A percentile compares a stretch with the other conserved stretches of the same genome.
Conservation (phyloP, 2,797 vertebrate species). For the Takifugu rubripes region DNA sequence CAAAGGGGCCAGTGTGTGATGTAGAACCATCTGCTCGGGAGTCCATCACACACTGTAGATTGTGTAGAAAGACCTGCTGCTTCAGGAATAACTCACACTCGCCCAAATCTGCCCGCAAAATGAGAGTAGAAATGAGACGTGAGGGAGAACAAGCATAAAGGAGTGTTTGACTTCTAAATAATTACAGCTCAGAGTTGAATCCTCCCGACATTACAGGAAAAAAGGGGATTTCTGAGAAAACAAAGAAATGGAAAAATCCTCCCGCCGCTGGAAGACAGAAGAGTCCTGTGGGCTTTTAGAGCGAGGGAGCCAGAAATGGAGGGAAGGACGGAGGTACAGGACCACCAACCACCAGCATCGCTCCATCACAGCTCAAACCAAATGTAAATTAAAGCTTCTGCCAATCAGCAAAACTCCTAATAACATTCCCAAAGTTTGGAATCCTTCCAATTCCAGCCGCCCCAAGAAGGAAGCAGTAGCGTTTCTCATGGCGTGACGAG, state of each 20-base stretch:
- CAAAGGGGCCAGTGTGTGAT: conserved; percentile 26
- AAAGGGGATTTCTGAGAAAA: conserved; percentile 21
- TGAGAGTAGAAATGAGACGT: not conserved
- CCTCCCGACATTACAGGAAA: conserved; percentile 6
- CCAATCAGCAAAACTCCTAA: conserved; percentile 1
- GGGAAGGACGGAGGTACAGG: conserved; percentile 1
- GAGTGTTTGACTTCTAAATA: conserved; percentile 26
- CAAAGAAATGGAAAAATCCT: conserved; percentile 8
- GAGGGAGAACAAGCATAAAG: conserved; percentile 18
- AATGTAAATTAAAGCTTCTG: too few relatives aligned
- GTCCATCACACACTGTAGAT: conserved; percentile 17
- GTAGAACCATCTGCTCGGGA: conserved; percentile 51
- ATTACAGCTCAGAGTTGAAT: conserved; percentile 25
- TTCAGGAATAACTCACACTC: too few relatives aligned
- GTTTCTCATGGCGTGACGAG: too few relatives aligned
- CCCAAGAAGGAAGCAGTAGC: too few relatives aligned
- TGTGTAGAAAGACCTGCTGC: not conserved
- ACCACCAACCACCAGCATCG: too few relatives aligned
- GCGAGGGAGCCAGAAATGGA: not conserved
- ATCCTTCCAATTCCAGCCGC: too few relatives aligned
- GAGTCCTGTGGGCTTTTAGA: conserved; percentile 4
- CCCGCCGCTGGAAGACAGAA: conserved; percentile 11
- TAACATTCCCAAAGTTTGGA: not conserved
- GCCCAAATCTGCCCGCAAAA: too few relatives aligned
- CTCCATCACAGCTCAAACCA: too few relatives aligned